Conservation (phyloP, 1,140 invertebrate genomes). For the Platorchestia sp. region DNA sequence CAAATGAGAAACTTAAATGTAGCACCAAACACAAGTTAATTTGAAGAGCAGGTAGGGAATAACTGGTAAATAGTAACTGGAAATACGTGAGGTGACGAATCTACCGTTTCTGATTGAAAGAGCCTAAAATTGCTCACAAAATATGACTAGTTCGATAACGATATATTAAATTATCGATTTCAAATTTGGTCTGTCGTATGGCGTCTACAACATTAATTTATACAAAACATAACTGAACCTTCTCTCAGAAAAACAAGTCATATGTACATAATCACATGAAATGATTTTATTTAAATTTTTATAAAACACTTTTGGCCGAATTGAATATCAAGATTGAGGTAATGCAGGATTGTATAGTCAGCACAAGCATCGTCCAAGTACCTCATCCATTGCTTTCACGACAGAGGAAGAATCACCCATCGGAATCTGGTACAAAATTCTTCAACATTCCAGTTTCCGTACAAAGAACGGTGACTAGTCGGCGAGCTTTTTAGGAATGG, state of each 20-base stretch:
- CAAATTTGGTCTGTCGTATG: too few species aligned
- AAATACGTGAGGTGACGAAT: too few species aligned
- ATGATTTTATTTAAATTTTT: background rate
- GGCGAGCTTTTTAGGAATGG: background rate
- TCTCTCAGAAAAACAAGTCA: background rate
- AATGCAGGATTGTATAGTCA: background rate
- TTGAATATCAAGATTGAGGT: background rate
- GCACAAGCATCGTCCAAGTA: background rate
- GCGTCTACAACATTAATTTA: too few species aligned
- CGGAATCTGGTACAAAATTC: background rate
- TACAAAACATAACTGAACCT: background rate
- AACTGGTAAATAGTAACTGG: too few species aligned
- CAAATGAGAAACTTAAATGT: too few species aligned
- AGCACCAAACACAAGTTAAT: too few species aligned
- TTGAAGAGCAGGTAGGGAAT: too few species aligned
- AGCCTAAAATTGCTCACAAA: too few species aligned
- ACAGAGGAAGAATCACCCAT: background rate
- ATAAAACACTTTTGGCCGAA: too few species aligned
- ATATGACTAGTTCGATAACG: too few species aligned
- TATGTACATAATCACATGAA: background rate
- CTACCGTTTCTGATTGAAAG: too few species aligned
- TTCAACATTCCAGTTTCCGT: background rate
- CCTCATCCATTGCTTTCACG: background rate
- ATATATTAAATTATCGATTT: too few species aligned
- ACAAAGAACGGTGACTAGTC: background rate